phyloP scores from a whole-genome alignment of 2,888 invertebrate species.

The Hirtodrosophila confusa region DNA sequence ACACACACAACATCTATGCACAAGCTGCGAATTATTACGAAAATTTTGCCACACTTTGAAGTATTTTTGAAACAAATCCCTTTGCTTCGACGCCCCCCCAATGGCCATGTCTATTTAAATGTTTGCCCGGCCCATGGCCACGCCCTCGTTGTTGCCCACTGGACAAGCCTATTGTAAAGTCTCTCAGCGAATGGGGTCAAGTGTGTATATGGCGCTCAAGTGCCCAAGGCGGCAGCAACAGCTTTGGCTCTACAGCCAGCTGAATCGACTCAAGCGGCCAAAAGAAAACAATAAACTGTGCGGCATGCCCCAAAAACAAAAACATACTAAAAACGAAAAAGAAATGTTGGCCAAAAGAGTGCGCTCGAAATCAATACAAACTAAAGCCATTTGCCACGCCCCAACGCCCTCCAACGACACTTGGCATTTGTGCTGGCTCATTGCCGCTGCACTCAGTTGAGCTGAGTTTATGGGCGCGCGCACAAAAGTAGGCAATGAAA shows the following conservation, averaged over 20 bases:
- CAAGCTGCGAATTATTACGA: conserved; percentile 26
- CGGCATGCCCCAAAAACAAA: conserved; percentile 41
- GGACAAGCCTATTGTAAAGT: conserved; percentile 62
- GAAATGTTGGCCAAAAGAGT: conserved; percentile 6
- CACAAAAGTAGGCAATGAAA: conserved; percentile 61
- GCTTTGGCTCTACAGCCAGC: conserved; percentile 25
- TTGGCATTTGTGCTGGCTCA: conserved; percentile 36
- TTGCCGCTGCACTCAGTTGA: conserved; percentile 26
- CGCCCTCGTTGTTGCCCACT: conserved; percentile 11
- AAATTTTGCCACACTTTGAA: conserved; percentile 56
- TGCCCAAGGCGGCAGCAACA: conserved; percentile 57
- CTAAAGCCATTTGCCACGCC: conserved; percentile 53
- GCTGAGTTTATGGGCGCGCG: conserved; percentile 1
- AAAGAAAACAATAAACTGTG: conserved; percentile 76
- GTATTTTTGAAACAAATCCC: conserved; percentile 37
- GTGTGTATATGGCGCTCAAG: conserved; percentile 71
- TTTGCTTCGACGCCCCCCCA: not conserved
- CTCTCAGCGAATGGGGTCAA: conserved; percentile 66
- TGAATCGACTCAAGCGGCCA: conserved; percentile 31
- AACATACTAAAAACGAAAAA: conserved; percentile 14
- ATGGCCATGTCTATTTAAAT: conserved; percentile 53
- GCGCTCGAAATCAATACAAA: conserved; percentile 60
- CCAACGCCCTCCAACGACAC: conserved; percentile 34
- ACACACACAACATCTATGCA: not conserved
- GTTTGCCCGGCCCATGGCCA: conserved; percentile 34